phyloP scores from a whole-genome alignment of 2,113 vertebrate genomes.

The Rallus limicola region DNA sequence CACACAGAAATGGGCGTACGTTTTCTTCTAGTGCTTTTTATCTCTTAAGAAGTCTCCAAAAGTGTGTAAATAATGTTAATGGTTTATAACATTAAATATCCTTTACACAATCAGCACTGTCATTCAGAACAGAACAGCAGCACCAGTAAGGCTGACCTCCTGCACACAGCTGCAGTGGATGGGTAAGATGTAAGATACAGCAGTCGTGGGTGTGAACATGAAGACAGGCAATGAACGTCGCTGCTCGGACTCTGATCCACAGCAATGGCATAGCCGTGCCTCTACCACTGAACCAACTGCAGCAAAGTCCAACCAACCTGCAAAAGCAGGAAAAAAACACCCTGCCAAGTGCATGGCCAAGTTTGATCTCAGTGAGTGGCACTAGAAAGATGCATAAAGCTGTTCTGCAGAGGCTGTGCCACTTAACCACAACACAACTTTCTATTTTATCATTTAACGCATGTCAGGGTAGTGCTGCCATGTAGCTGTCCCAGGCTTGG shows the following conservation, averaged over 20 bases:
- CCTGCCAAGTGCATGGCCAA: not conserved
- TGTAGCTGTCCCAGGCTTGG: not conserved
- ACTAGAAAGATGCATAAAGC: not conserved
- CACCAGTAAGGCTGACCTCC: not conserved
- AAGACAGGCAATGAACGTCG: not conserved
- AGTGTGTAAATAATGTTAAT: not conserved
- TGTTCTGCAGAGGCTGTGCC: not conserved
- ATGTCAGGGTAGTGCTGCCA: fast-evolving
- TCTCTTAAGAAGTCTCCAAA: not conserved
- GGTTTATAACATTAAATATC: not conserved
- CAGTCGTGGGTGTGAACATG: not conserved
- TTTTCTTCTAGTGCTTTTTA: not conserved
- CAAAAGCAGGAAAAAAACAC: not conserved
- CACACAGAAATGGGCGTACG: not conserved
- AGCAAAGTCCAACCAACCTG: not conserved
- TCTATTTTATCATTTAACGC: fast-evolving
- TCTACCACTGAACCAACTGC: not conserved
- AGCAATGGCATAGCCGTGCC: not conserved
- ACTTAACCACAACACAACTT: not conserved
- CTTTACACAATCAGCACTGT: not conserved
- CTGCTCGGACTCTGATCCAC: not conserved
- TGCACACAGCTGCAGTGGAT: not conserved
- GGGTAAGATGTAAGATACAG: not conserved
- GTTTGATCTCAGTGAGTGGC: not conserved
- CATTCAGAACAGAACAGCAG: not conserved